Conservation (phyloP, 2,888 invertebrate species). For the Lasioglossum marginatum region DNA sequence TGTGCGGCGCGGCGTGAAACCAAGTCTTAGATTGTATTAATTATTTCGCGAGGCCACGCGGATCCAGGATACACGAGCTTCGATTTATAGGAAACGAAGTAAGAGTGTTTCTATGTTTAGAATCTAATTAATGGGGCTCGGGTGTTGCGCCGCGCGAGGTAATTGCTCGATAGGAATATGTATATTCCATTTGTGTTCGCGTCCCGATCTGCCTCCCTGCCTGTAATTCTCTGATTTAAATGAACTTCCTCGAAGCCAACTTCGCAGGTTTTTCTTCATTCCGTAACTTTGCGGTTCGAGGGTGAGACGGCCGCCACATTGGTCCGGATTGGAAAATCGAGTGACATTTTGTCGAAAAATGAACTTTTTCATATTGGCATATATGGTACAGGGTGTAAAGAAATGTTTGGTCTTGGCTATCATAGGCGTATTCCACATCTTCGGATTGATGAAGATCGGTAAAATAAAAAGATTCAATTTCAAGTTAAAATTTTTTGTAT, state of each 20-base stretch:
- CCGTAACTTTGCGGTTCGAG: neutral
- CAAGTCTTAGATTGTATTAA: conserved; percentile 38
- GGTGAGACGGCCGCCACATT: neutral
- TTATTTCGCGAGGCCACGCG: conserved; percentile 43
- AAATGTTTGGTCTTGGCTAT: too few species aligned
- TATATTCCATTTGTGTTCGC: conserved; percentile 38
- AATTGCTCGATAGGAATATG: conserved; percentile 20
- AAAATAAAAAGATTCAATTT: too few species aligned
- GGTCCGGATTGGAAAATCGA: too few species aligned
- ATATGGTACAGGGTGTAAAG: too few species aligned
- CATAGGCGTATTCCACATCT: too few species aligned
- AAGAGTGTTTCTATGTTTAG: conserved; percentile 58
- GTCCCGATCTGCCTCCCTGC: neutral
- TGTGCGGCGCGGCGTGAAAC: conserved; percentile 32
- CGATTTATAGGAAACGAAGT: conserved; percentile 53
- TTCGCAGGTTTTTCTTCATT: neutral
- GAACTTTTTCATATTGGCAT: too few species aligned
- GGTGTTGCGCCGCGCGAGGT: conserved; percentile 16
- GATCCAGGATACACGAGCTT: conserved; percentile 4
- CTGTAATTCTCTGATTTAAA: conserved; percentile 7
- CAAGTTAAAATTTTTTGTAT: too few species aligned
- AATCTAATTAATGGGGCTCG: conserved; percentile 52
- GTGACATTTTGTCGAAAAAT: too few species aligned
- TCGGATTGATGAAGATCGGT: too few species aligned
- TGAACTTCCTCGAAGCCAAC: neutral